phyloP scores from a whole-genome alignment of 1,140 invertebrate species.

The Euschistus heros region DNA sequence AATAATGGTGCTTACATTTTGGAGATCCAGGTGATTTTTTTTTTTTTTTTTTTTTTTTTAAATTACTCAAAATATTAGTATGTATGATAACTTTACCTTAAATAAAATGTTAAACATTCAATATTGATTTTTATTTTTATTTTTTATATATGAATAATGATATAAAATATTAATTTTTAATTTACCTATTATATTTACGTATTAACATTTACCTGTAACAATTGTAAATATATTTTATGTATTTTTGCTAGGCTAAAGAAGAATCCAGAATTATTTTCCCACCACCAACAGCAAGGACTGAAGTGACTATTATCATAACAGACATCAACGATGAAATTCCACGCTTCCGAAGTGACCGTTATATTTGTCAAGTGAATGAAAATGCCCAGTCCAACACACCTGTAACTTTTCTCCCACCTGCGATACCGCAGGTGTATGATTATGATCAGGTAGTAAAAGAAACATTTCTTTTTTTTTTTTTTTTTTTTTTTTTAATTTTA shows the following conservation, averaged over 20 bases:
- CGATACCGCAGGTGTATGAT: slow-evolving; percentile 79
- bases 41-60: background rate
- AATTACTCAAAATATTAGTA: too few species aligned
- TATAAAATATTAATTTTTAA: background rate
- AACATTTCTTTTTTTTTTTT: too few species aligned
- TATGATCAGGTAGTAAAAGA: slow-evolving; percentile 64
- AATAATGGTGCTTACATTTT: slow-evolving; percentile 78
- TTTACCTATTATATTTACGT: background rate
- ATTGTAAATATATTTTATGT: slow-evolving; percentile 15
- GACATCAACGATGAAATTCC: slow-evolving; percentile 93
- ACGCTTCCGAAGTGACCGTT: slow-evolving; percentile 61
- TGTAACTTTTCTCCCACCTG: slow-evolving; percentile 69
- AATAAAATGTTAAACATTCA: background rate
- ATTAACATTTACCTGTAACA: too few species aligned
- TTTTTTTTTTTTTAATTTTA: too few species aligned
- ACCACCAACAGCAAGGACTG: slow-evolving; percentile 65
- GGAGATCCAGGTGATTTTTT: slow-evolving; percentile 56
- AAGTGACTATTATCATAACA: slow-evolving; percentile 84
- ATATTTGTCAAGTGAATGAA: slow-evolving; percentile 82
- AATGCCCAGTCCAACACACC: slow-evolving; percentile 85
- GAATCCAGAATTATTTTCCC: slow-evolving; percentile 47
- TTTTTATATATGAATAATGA: background rate
- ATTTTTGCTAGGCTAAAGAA: slow-evolving; percentile 53
- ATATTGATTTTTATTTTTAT: background rate
- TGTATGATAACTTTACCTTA: background rate